Evolutionary conservation across 1,140 invertebrate genomes (phyloP).

Genomic region (Metopolophium dirhodum): DNA sequence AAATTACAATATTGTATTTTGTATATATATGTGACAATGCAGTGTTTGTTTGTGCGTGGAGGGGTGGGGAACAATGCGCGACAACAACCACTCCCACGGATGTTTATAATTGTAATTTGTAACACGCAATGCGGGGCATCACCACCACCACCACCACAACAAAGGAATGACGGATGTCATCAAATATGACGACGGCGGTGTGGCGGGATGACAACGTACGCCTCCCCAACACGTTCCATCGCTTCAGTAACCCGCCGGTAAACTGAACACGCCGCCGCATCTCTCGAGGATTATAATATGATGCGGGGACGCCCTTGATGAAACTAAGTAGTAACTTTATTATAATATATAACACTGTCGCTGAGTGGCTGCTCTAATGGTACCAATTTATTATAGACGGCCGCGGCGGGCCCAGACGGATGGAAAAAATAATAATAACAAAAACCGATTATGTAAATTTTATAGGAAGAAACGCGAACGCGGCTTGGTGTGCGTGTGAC

Average conservation of each 20-base stretch:
- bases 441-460: slow-evolving; percentile 34
- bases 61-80: slow-evolving; percentile 20
- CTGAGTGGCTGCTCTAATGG: background rate
- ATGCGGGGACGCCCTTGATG: background rate
- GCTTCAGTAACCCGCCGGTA: background rate
- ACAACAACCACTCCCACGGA: slow-evolving; percentile 43
- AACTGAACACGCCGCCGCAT: background rate
- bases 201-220: background rate
- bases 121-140: background rate
- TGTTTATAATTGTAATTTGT: slow-evolving; percentile 28
- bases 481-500: background rate
- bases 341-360: background rate
- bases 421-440: background rate
- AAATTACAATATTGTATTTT: too few species aligned
- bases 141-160: background rate
- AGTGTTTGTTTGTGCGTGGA: background rate
- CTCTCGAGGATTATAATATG: background rate
- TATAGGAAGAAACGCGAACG: slow-evolving; percentile 3
- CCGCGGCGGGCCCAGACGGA: background rate
- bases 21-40: background rate
- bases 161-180: background rate
- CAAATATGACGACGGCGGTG: background rate
- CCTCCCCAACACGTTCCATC: background rate
- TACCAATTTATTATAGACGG: background rate
- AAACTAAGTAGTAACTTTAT: background rate